Conservation (phyloP, 1,140 invertebrate genomes). For the Samia ricini region DNA sequence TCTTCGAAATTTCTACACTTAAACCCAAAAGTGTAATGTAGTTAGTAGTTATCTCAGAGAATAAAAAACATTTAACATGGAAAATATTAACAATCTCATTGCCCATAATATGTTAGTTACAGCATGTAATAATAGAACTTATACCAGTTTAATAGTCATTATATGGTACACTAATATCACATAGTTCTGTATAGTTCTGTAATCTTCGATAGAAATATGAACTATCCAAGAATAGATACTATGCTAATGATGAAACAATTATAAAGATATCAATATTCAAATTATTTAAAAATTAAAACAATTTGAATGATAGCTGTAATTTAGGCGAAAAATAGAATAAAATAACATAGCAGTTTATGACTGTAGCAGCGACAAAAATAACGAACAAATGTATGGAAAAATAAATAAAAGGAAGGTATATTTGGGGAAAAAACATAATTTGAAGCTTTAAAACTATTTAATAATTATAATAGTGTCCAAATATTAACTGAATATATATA, state of each 20-base stretch:
- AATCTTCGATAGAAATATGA: neutral
- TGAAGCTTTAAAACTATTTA: constrained; percentile 39
- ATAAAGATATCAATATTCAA: neutral
- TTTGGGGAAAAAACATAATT: constrained; percentile 37
- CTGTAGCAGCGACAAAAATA: neutral
- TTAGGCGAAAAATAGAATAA: neutral
- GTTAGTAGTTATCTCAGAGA: no score
- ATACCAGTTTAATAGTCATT: neutral
- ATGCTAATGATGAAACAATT: neutral
- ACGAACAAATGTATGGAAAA: neutral
- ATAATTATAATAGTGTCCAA: constrained; percentile 41
- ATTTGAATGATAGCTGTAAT: neutral
- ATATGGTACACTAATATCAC: neutral
- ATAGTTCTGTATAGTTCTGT: neutral
- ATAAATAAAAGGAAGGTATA: constrained; percentile 8
- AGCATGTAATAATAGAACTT: neutral
- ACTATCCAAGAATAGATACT: neutral
- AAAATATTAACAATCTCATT: neutral
- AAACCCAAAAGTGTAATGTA: no score
- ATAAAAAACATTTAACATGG: neutral
- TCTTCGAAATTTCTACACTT: no score
- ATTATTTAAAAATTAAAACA: neutral
- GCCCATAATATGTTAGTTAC: neutral
- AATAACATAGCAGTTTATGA: neutral
- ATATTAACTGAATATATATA: constrained; percentile 52